Percentiles rank a stretch among this genome's conserved stretches.
Conservation (phyloP, 2,113 vertebrate genomes). For the Nettapus auritus region DNA sequence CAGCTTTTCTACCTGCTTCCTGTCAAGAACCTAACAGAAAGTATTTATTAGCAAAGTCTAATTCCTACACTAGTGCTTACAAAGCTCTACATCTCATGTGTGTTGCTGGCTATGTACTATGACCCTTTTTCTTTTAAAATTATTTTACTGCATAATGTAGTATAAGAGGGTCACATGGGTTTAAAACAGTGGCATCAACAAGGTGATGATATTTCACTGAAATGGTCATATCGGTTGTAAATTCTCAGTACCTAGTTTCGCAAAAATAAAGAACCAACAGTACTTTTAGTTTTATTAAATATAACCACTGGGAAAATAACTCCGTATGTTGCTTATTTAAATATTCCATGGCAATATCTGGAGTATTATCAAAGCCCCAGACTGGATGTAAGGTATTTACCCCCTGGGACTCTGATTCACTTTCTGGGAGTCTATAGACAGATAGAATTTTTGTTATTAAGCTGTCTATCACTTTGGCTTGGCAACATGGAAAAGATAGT, state of each 20-base stretch:
- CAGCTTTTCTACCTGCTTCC: not conserved
- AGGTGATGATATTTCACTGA: not conserved
- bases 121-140: not conserved
- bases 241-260: not conserved
- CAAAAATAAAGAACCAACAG: not conserved
- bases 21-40: not conserved
- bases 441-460: not conserved
- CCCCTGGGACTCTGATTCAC: not conserved
- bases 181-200: not conserved
- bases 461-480: not conserved
- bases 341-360: not conserved
- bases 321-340: not conserved
- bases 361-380: not conserved
- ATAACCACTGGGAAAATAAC: not conserved
- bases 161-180: not conserved
- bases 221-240: not conserved
- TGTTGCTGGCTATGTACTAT: not conserved
- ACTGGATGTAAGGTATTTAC: not conserved
- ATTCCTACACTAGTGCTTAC: not conserved
- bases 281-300: not conserved
- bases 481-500: not conserved
- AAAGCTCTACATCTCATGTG: not conserved
- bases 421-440: not conserved
- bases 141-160: not conserved
- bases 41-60: not conserved